phyloP scores from a whole-genome alignment of 2,113 vertebrate species.

The Centropristis striata region DNA sequence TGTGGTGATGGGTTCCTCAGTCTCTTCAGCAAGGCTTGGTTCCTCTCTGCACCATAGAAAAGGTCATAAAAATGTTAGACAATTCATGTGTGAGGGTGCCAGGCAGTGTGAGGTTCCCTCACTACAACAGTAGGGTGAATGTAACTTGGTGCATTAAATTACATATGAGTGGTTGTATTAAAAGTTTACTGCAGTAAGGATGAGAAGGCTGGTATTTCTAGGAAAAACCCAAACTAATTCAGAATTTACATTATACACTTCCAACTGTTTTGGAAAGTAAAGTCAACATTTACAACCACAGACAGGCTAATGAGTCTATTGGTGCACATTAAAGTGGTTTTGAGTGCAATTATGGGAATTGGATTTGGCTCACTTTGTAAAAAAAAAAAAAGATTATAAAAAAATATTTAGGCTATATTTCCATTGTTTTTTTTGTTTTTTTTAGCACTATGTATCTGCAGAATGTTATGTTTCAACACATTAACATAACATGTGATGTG shows the following conservation, averaged over 20 bases:
- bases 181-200: not conserved
- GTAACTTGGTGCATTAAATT: not conserved
- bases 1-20: not conserved
- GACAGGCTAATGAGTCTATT: not conserved
- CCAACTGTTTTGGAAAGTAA: not conserved
- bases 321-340: not conserved
- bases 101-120: not conserved
- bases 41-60: constrained; percentile 59
- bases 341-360: not conserved
- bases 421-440: not conserved
- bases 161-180: not conserved
- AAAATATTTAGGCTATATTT: not conserved
- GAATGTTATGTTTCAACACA: not conserved
- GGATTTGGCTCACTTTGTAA: not conserved
- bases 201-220: not conserved
- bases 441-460: not conserved
- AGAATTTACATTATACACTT: not conserved
- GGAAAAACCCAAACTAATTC: not conserved
- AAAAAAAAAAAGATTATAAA: not conserved
- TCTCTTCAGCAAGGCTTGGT: constrained; percentile 36
- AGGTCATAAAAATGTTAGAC: not conserved
- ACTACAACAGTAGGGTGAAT: not conserved
- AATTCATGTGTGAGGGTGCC: not conserved
- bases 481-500: not conserved
- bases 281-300: not conserved